A percentile compares a stretch with the other conserved stretches of the same genome.
These are phyloP conservation scores for Agrypnus murinus DNA, from an alignment of 2,888 invertebrate genomes.

Conservation along the genomic window DNA sequence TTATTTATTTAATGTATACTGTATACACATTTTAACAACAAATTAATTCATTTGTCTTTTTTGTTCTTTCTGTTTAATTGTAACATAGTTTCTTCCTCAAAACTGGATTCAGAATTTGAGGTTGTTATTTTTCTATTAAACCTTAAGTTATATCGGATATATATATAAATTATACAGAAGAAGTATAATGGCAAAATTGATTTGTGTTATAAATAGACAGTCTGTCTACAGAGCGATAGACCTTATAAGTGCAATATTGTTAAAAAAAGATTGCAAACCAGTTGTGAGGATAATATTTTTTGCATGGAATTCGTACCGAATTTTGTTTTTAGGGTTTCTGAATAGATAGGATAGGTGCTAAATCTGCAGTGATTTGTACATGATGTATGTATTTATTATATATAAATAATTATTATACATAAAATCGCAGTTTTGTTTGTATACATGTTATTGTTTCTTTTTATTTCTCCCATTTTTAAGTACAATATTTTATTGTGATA, in stretches of 20 bases:
- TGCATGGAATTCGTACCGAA: conserved; percentile 44
- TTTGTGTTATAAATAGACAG: too few species aligned
- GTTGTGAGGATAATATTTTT: conserved; percentile 23
- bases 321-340: conserved; percentile 14
- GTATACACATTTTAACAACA: background rate
- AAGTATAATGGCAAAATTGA: too few species aligned
- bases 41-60: background rate
- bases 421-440: too few species aligned
- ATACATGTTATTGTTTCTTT: background rate
- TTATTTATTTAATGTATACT: conserved; percentile 29
- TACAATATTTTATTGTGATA: conserved; percentile 45
- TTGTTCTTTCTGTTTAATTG: background rate
- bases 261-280: conserved; percentile 24
- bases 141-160: too few species aligned
- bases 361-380: conserved; percentile 9
- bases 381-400: too few species aligned
- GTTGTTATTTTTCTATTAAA: too few species aligned
- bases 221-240: too few species aligned
- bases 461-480: conserved; percentile 20
- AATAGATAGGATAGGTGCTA: conserved; percentile 21
- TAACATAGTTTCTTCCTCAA: conserved; percentile 18
- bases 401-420: too few species aligned
- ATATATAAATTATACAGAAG: too few species aligned
- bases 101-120: conserved; percentile 1
- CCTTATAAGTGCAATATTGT: background rate